Conservation (phyloP, 2,797 vertebrate species). For the Melanogrammus aeglefinus region DNA sequence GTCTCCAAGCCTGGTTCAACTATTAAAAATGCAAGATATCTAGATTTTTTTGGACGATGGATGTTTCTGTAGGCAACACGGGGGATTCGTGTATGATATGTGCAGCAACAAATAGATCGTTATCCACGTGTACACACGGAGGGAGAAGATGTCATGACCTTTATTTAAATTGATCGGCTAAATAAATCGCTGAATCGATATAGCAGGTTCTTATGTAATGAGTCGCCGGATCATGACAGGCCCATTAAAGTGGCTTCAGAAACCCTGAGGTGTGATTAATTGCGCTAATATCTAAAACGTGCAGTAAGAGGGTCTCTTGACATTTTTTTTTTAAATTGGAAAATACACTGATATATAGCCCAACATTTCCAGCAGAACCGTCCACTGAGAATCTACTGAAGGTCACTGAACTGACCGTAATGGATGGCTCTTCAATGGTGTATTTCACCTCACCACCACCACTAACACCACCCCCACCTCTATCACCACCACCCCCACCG, state of each 20-base stretch:
- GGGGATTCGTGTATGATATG: not conserved
- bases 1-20: not conserved
- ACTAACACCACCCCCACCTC: not conserved
- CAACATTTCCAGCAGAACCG: conserved; percentile 19
- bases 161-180: not conserved
- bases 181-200: not conserved
- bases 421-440: not conserved
- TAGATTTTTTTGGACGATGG: not conserved
- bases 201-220: not conserved
- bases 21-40: not conserved
- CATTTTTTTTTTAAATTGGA: not conserved
- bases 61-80: not conserved
- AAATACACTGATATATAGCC: not conserved
- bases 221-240: not conserved
- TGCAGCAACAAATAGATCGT: not conserved
- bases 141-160: conserved; percentile 20
- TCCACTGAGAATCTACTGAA: conserved; percentile 44
- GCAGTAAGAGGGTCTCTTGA: too few species aligned
- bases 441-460: conserved; percentile 1
- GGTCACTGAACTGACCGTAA: conserved; percentile 14
- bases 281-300: not conserved
- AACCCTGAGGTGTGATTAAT: not conserved
- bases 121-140: not conserved
- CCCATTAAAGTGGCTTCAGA: not conserved
- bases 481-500: not conserved